Base-by-base conservation (phyloP, 2,113 vertebrate species). In the Heloderma charlesbogerti region DNA sequence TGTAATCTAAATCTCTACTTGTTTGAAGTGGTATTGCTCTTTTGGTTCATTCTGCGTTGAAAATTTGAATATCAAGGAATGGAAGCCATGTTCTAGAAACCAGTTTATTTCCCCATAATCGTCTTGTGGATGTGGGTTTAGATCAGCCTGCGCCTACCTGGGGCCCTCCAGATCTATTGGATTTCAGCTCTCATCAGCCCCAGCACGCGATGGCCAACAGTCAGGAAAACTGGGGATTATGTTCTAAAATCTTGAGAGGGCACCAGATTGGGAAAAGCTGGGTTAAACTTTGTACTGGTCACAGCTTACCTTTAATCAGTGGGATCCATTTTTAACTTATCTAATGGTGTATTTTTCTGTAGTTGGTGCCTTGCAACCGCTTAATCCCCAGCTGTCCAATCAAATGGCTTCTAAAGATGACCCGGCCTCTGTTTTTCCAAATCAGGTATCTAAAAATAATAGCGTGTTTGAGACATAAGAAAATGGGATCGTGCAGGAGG, bases 321-420 rank as follows among this genome's bases (percentile, higher is more conserved):
- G 51, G 45, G 25, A 34, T 22, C 34, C n/a, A 40, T 16, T 66
- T 48, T 90, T 37, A 87, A 88, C 89, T 89, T 72, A 22, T 75
- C 86, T 94, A 84, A 25, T 75, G 20, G 81, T 69, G 5, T 94
- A 89, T 90, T 63, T 48, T 87, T 54, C 20, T 66, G 3, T n/a
- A 96, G 95, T 84, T 93, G 93, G 94, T 93, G 92, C 75, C 60
- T 91, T 92, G 69, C 95, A 95, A 72, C 96, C 97, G 63, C 92
- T 98, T 34, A 94, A 96, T 91, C 97, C 96, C 18, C 95, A 97
- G 69, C 60, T 97, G 86, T 91, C 96, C 91, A 98, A 98, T 93
- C 97, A 98, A 92, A 95, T 95, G 90, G 29, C 89, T 0, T 88
- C 93, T 8, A 94, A 94, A 87, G 72, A 16, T 37, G 92, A 90